phyloP scores from a whole-genome alignment of 37 sponge, comb jelly and placozoan species.

The Crambe crambe region DNA sequence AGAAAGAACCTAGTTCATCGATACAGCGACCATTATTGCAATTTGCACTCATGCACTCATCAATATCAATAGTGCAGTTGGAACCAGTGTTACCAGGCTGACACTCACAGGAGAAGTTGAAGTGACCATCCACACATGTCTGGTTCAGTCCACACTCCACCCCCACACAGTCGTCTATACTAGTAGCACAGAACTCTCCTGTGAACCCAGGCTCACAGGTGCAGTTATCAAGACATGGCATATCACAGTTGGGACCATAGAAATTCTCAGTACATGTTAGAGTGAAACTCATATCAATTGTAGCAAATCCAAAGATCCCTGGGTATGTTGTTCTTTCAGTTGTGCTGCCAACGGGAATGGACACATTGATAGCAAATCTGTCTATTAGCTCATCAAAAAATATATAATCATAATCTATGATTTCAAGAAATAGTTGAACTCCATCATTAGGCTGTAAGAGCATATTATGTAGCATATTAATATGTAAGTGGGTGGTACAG shows the following conservation, averaged over 20 bases:
- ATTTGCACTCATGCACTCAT: background rate
- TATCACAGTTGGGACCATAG: background rate
- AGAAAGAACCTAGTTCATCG: too few relatives aligned
- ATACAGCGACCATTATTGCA: background rate
- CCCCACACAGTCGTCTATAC: too few relatives aligned
- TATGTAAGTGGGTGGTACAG: too few relatives aligned
- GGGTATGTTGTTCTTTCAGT: background rate
- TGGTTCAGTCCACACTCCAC: too few relatives aligned
- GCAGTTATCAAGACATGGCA: background rate
- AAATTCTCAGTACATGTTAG: too few relatives aligned
- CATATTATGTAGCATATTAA: too few relatives aligned
- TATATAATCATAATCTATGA: background rate
- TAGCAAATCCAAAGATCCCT: background rate
- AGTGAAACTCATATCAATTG: too few relatives aligned
- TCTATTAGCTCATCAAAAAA: background rate
- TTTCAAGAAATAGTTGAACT: background rate
- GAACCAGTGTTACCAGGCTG: background rate
- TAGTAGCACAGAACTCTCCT: background rate
- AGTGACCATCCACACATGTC: background rate
- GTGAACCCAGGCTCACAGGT: background rate
- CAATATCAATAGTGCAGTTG: background rate
- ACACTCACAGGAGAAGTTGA: background rate
- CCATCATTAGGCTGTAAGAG: too few relatives aligned
- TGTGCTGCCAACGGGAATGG: background rate
- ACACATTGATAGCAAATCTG: constrained; percentile 8